Conservation (phyloP, 2,888 invertebrate genomes). For the Pandemis corylana region DNA sequence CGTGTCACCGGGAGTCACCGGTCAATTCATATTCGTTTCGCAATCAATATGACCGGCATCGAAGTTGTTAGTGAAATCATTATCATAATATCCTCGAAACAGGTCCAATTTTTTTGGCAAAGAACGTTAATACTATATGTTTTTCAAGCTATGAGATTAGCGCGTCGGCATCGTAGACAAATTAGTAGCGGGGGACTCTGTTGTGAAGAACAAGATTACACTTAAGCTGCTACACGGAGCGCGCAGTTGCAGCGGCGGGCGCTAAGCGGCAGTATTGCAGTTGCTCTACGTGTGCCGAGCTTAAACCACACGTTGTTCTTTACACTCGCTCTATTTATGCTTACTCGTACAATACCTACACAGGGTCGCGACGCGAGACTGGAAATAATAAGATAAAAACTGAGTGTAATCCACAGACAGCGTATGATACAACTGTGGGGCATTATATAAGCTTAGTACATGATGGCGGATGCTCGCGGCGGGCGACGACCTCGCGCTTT, state of each 20-base stretch:
- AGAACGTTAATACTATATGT: too few species aligned
- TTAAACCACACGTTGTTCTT: background rate
- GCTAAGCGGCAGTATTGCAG: background rate
- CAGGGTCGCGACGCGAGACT: background rate
- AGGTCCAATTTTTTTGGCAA: too few species aligned
- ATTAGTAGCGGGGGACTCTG: conserved; percentile 26
- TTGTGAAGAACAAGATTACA: background rate
- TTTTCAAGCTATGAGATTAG: background rate
- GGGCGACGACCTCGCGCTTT: conserved; percentile 30
- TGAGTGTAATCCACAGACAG: background rate
- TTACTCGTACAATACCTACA: background rate
- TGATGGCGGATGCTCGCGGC: conserved; percentile 7
- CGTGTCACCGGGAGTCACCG: too few species aligned
- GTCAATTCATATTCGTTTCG: too few species aligned
- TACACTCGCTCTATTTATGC: background rate
- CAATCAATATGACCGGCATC: too few species aligned
- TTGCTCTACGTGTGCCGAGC: background rate
- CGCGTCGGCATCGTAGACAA: conserved; percentile 16
- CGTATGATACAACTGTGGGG: conserved; percentile 7
- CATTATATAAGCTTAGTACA: conserved; percentile 34
- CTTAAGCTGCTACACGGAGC: background rate
- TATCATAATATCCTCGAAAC: too few species aligned
- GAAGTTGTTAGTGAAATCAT: too few species aligned
- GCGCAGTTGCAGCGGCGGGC: background rate
- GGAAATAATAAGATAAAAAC: background rate